These are phyloP conservation scores for cat (Felis catus) DNA, from an alignment of 2,113 vertebrate species.

Conservation along the genomic window F.catus_Fca126_mat1.0 CM031415.1:184538001-184538500, in stretches of 20 bases:
- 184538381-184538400: background rate
- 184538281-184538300: background rate
- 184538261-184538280: background rate
- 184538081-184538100: background rate
- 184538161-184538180: background rate
- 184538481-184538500: constrained; percentile 6
- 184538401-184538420: background rate
- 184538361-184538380: background rate
- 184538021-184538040: background rate
- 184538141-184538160: rapidly evolving
- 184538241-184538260: background rate
- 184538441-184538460: background rate
- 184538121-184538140: background rate
- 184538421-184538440: background rate
- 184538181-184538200: background rate
- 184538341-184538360: background rate
- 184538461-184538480: background rate
- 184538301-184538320: background rate
- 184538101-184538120: background rate
- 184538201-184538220: background rate
- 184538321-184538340: background rate
- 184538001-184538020: background rate
- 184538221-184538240: background rate
- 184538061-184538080: background rate
- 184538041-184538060: background rate